phyloP scores from a whole-genome alignment of 2,113 vertebrate genomes.

The Indicator indicator region DNA sequence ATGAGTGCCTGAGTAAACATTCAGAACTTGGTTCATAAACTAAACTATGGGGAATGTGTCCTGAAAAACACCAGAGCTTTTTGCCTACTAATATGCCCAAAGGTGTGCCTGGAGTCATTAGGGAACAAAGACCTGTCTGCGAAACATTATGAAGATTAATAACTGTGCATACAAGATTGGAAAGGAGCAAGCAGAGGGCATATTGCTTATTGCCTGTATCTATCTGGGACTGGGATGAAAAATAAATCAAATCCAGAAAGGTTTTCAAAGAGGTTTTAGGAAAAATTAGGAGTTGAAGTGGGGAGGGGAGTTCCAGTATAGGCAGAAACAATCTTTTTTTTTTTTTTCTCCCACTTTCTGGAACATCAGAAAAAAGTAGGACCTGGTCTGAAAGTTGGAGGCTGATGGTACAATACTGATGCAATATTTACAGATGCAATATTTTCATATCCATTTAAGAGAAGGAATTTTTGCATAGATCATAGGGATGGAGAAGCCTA shows the following conservation, averaged over 20 bases:
- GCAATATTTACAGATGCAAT: background rate
- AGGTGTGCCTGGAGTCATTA: constrained; percentile 63
- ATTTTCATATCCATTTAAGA: background rate
- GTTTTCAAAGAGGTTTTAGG: constrained; percentile 11
- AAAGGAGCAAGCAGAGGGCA: constrained; percentile 64
- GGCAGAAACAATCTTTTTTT: background rate
- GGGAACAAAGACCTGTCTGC: constrained; percentile 67
- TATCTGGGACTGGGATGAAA: constrained; percentile 39
- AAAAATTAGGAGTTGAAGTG: background rate
- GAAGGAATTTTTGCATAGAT: background rate
- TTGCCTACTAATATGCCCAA: constrained; percentile 57
- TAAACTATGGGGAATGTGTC: constrained; percentile 36
- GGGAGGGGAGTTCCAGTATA: background rate
- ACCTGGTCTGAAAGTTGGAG: background rate
- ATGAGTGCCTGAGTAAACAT: constrained; percentile 28
- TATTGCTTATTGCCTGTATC: constrained; percentile 66
- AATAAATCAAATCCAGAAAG: constrained; percentile 60
- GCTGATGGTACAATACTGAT: background rate
- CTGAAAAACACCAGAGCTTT: constrained; percentile 49
- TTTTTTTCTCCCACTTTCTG: background rate
- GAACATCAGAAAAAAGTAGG: background rate
- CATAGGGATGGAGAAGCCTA: background rate
- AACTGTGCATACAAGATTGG: constrained; percentile 62
- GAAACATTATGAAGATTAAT: constrained; percentile 72
- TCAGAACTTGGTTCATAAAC: constrained; percentile 38